Evolutionary conservation across 2,113 vertebrate genomes (phyloP).

Genomic region (Octodon degus): DNA sequence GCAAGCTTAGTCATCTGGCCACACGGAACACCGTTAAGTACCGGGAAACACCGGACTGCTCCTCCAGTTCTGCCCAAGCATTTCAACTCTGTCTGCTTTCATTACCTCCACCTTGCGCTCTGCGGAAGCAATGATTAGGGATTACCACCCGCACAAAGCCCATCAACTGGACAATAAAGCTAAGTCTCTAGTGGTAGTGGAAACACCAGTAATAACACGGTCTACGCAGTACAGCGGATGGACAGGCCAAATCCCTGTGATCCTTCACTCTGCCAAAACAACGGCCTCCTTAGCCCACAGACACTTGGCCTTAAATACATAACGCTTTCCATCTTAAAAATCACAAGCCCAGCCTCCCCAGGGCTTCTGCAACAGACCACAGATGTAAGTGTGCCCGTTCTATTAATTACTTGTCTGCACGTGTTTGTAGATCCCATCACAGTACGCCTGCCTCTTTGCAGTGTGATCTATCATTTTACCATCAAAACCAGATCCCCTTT

Average conservation of each 20-base stretch:
- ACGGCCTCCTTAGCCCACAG: background rate
- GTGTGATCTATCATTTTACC: background rate
- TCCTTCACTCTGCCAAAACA: background rate
- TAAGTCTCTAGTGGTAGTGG: background rate
- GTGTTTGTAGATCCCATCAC: background rate
- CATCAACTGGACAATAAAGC: conserved; percentile 45
- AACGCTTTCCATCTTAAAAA: background rate
- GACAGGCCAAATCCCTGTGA: background rate
- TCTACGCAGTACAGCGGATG: background rate
- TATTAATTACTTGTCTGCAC: background rate
- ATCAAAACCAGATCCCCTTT: background rate
- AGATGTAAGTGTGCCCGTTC: background rate
- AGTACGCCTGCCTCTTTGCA: background rate
- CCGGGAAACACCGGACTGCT: background rate
- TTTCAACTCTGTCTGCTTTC: background rate
- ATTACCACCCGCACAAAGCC: background rate
- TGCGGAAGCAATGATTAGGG: background rate
- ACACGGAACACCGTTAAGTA: background rate
- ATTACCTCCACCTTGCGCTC: background rate
- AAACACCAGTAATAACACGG: background rate
- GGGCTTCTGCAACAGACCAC: background rate
- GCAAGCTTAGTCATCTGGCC: background rate
- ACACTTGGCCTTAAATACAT: background rate
- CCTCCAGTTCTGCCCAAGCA: background rate
- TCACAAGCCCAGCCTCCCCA: background rate